phyloP scores from a whole-genome alignment of 92 coral and sea anemone genomes.

The Epizoanthus stellaris region DNA sequence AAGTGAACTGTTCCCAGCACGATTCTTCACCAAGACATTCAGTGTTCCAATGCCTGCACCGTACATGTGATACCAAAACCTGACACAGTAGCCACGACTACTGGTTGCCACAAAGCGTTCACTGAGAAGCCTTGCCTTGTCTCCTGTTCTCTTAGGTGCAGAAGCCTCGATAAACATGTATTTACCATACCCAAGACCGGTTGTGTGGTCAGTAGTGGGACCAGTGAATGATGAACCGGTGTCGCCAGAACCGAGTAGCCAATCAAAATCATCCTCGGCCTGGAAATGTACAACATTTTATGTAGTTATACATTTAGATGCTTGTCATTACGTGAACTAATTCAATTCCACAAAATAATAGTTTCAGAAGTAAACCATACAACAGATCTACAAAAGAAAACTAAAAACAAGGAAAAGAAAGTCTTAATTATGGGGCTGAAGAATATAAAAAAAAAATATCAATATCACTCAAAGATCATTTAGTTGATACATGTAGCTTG shows the following conservation, averaged over 20 bases:
- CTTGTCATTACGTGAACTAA: too few species aligned
- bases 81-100: conserved; percentile 80
- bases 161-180: conserved; percentile 89
- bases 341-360: too few species aligned
- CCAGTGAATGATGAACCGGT: conserved; percentile 89
- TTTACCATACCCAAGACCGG: conserved; percentile 84
- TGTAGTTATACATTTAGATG: too few species aligned
- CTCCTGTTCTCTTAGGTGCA: conserved; percentile 58
- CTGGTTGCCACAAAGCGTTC: conserved; percentile 88
- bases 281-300: background rate
- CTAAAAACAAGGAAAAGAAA: too few species aligned
- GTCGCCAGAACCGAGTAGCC: conserved; percentile 88
- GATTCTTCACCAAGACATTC: conserved; percentile 85
- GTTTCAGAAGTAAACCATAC: too few species aligned
- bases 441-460: too few species aligned
- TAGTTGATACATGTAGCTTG: too few species aligned
- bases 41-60: conserved; percentile 87
- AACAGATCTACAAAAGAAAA: too few species aligned
- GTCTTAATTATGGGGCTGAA: too few species aligned
- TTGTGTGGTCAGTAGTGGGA: conserved; percentile 89
- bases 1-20: conserved; percentile 72
- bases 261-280: conserved; percentile 91
- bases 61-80: conserved; percentile 99
- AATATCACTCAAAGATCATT: too few species aligned
- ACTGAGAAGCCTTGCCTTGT: conserved; percentile 89